Percentiles rank a stretch among this genome's conserved stretches.
Conservation (phyloP, 2,888 invertebrate genomes). For the Macrophya annulata region DNA sequence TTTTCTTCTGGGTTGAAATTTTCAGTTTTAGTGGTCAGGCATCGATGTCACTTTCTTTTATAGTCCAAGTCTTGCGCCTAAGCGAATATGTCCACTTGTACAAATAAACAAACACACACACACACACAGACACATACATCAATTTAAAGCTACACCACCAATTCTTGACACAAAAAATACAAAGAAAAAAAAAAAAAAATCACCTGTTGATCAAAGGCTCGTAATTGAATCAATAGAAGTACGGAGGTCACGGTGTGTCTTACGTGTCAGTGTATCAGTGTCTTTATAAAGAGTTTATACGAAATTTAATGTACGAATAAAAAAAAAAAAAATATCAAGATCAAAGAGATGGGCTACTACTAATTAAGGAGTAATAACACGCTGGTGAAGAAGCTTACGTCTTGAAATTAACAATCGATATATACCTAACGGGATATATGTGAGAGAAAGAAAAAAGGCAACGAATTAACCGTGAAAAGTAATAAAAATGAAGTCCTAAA, state of each 20-base stretch:
- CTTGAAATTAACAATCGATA: not conserved
- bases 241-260: constrained; percentile 42
- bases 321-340: not conserved
- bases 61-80: constrained; percentile 32
- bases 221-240: constrained; percentile 16
- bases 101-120: constrained; percentile 21
- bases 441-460: not conserved
- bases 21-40: constrained; percentile 8
- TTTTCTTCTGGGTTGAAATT: not conserved
- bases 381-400: not conserved
- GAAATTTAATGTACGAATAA: not conserved
- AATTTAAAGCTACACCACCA: not conserved
- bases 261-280: constrained; percentile 48
- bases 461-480: not conserved
- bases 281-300: not conserved
- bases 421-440: not conserved
- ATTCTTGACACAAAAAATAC: not conserved
- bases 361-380: not conserved
- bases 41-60: constrained; percentile 49
- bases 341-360: not conserved
- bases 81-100: constrained; percentile 26
- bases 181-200: not conserved
- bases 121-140: not conserved
- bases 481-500: not conserved
- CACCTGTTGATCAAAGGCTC: not conserved